phyloP scores from a whole-genome alignment of 1,140 invertebrate genomes.

The Melipona quadrifasciata region DNA sequence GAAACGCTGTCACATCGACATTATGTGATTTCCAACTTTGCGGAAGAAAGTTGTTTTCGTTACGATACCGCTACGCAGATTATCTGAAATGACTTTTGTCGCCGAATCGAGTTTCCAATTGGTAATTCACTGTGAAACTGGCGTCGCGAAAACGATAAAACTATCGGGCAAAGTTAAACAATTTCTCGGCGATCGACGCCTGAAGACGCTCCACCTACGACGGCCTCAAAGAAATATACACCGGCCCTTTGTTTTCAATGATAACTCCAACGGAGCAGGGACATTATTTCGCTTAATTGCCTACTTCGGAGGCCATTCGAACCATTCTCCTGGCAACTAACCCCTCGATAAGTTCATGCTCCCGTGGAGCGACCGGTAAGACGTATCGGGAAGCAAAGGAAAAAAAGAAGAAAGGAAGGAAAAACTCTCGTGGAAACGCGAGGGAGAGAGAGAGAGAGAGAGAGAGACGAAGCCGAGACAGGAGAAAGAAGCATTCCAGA shows the following conservation, averaged over 20 bases:
- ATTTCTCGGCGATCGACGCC: neutral
- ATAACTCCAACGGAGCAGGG: constrained; percentile 3
- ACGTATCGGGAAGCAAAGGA: neutral
- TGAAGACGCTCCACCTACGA: neutral
- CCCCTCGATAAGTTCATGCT: constrained; percentile 27
- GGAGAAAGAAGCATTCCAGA: neutral
- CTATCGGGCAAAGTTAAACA: neutral
- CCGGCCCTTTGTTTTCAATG: constrained; percentile 25
- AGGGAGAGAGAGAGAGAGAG: neutral
- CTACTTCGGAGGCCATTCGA: neutral
- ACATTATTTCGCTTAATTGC: constrained; percentile 42
- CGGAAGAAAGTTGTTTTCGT: neutral
- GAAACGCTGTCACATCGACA: too few species aligned
- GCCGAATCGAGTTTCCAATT: neutral
- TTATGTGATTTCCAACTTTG: too few species aligned
- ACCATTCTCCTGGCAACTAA: neutral
- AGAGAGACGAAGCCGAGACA: neutral
- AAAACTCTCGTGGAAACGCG: too few species aligned
- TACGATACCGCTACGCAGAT: too few species aligned
- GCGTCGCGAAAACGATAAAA: too few species aligned
- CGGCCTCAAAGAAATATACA: constrained; percentile 1
- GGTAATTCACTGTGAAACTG: neutral
- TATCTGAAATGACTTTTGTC: neutral
- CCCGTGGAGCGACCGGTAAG: neutral
- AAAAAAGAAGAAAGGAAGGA: neutral